Evolutionary conservation across 2,113 vertebrate genomes (phyloP), one percentile per base, ranked within the genome.

Genomic region (Rhombomys opimus): DNA sequence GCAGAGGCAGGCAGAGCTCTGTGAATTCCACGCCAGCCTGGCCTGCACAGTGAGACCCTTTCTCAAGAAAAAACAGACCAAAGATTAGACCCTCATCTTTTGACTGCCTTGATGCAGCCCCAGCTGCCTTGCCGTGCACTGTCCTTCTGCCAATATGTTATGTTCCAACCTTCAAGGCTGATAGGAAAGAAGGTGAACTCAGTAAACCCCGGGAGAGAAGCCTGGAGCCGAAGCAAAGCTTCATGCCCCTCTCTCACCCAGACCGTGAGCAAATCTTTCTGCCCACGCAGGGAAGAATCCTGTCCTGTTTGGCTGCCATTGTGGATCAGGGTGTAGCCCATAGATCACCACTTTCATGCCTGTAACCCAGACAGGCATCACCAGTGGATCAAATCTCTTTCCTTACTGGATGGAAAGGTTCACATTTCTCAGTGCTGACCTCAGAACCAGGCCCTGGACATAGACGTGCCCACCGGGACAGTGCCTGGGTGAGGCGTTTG

Each of bases 1-100:
- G 80, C 57, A 63, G n/a, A 84, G 57, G 13, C 23, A 27, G 81
- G 81, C 2, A 59, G n/a, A 41, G 22, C 59, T 46, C 23, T 85
- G 81, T 85, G 81, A 41, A 14, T 46, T 85, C 38, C 7, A 46
- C 25, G 82, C 23, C n/a, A 85, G 59, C 81, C 59, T 65, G 59
- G 38, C 4, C 59, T 65, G 46, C 11, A 25, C 23, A 14, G 20
- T 61, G 54, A 82, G 80, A 59, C 35, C 80, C 80, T n/a, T 80
- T 80, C 77, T 80, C 78, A 81, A n/a, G 46, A 81, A 57, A 57
- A 61, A n/a, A 84, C 57, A 38, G 11, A 38, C n/a, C 18, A 35
- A 57, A 96, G 63, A 82, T 54, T 59, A 90, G n/a, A 25, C 41
- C 32, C 63, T 95, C 73, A 95, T 88, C 81, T 46, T 41, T 63